Evolutionary conservation across 2,888 invertebrate species (phyloP).

Genomic region (Caenorhabditis becei): DNA sequence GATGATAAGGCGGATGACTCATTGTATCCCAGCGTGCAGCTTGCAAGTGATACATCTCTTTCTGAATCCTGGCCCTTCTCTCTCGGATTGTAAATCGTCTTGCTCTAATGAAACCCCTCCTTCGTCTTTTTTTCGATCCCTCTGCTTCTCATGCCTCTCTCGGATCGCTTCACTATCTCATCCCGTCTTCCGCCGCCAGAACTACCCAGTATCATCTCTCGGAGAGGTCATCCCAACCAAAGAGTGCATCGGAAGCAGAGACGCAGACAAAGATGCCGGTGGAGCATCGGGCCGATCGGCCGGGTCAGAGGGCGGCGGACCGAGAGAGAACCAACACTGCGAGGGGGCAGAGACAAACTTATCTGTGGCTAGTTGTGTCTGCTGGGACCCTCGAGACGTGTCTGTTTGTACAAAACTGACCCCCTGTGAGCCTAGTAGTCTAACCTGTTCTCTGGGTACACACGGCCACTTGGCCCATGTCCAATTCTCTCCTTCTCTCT

Average conservation of each 20-base stretch:
- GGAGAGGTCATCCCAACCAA: not conserved
- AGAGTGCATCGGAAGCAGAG: not conserved
- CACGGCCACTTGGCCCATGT: not conserved
- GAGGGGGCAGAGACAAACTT: not conserved
- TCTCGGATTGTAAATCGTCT: not conserved
- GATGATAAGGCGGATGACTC: not conserved
- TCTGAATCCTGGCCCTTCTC: not conserved
- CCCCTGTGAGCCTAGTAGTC: not conserved
- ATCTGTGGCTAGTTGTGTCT: not conserved
- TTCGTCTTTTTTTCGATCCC: not conserved
- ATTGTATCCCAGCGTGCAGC: not conserved
- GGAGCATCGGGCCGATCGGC: not conserved
- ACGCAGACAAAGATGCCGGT: not conserved
- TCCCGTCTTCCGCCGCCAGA: not conserved
- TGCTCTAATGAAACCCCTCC: not conserved
- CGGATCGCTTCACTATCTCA: not conserved
- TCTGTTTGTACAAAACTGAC: conserved; percentile 1
- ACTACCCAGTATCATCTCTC: not conserved
- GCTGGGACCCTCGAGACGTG: not conserved
- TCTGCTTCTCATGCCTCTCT: not conserved
- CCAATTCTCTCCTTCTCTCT: not conserved
- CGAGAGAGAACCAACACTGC: not conserved
- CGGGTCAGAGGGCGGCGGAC: not conserved
- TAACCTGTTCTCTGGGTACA: not conserved
- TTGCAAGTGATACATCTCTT: not conserved